Evolutionary conservation across 2,888 invertebrate species (phyloP).

Genomic region (Ormyrus labotus): DNA sequence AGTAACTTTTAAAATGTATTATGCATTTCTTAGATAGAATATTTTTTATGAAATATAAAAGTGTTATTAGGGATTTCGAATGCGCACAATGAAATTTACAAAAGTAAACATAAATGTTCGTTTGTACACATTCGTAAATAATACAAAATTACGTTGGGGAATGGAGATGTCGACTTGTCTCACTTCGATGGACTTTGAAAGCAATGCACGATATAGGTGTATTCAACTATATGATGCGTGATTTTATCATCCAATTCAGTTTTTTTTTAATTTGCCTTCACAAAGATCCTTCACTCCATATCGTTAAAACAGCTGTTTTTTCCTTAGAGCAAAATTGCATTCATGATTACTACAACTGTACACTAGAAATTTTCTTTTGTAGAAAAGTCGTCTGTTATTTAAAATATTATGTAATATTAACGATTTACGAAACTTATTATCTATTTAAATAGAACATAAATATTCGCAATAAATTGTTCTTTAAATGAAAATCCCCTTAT

Average conservation of each 20-base stretch:
- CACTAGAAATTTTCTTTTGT: constrained; percentile 50
- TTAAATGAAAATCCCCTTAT: constrained; percentile 28
- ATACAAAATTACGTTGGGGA: constrained; percentile 29
- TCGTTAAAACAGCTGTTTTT: constrained; percentile 40
- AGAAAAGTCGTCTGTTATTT: constrained; percentile 49
- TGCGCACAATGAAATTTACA: constrained; percentile 25
- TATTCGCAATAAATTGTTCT: constrained; percentile 6
- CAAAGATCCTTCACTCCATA: constrained; percentile 22
- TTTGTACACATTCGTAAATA: constrained; percentile 37
- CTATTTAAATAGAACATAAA: constrained; percentile 40
- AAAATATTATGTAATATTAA: constrained; percentile 43
- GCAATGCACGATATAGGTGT: constrained; percentile 8
- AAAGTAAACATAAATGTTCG: constrained; percentile 24
- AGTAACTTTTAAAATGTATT: constrained; percentile 29
- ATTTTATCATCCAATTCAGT: constrained; percentile 8
- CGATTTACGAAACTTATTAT: constrained; percentile 21
- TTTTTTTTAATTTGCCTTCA: constrained; percentile 11
- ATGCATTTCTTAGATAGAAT: constrained; percentile 38
- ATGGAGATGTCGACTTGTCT: constrained; percentile 20
- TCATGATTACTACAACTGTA: constrained; percentile 51
- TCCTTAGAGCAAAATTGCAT: constrained; percentile 46
- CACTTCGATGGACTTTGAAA: constrained; percentile 4
- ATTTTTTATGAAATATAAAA: constrained; percentile 43
- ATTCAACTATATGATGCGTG: constrained; percentile 22
- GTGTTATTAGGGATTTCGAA: constrained; percentile 26